Percentiles rank a stretch among this genome's conserved stretches.
These are phyloP conservation scores for Drosophila quasianomalipes DNA, from an alignment of 2,888 invertebrate genomes.

Conservation along the genomic window DNA sequence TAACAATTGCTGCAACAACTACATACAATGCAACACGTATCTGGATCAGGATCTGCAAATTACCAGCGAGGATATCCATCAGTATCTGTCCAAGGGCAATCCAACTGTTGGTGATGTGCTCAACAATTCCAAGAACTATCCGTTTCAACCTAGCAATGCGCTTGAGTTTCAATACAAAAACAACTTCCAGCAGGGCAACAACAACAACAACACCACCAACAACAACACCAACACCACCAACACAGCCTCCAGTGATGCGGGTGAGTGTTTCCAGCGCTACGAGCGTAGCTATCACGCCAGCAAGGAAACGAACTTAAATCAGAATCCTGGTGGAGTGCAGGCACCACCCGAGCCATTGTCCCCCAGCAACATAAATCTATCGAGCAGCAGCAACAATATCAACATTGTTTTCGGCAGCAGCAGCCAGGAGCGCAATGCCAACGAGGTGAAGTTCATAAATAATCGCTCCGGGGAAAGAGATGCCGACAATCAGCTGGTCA, in stretches of 20 bases:
- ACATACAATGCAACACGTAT: slow-evolving; percentile 85
- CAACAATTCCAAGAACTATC: slow-evolving; percentile 85
- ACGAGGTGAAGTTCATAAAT: slow-evolving; percentile 85
- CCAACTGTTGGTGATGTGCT: slow-evolving; percentile 80
- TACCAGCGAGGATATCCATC: slow-evolving; percentile 85
- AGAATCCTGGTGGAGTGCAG: slow-evolving; percentile 66
- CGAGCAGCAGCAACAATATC: slow-evolving; percentile 85
- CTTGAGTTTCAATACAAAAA: slow-evolving; percentile 85
- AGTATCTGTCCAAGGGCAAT: slow-evolving; percentile 84
- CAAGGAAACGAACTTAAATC: slow-evolving; percentile 85
- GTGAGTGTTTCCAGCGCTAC: slow-evolving; percentile 71
- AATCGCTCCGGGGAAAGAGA: slow-evolving; percentile 62
- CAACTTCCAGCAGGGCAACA: slow-evolving; percentile 82
- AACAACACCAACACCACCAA: slow-evolving; percentile 72
- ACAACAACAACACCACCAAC: slow-evolving; percentile 40
- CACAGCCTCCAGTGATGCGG: slow-evolving; percentile 75
- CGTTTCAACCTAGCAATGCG: slow-evolving; percentile 84
- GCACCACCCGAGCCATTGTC: slow-evolving; percentile 31
- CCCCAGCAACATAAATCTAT: slow-evolving; percentile 84
- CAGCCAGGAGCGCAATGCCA: slow-evolving; percentile 82
- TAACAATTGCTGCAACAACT: slow-evolving; percentile 85
- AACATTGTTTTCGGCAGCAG: slow-evolving; percentile 84
- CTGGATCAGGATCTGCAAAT: slow-evolving; percentile 85
- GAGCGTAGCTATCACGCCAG: slow-evolving; percentile 76
- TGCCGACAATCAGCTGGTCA: slow-evolving; percentile 67